Evolutionary conservation across 2,888 invertebrate genomes (phyloP), one percentile per base, ranked within the genome.

Genomic region (Dinocampus coccinellae): DNA sequence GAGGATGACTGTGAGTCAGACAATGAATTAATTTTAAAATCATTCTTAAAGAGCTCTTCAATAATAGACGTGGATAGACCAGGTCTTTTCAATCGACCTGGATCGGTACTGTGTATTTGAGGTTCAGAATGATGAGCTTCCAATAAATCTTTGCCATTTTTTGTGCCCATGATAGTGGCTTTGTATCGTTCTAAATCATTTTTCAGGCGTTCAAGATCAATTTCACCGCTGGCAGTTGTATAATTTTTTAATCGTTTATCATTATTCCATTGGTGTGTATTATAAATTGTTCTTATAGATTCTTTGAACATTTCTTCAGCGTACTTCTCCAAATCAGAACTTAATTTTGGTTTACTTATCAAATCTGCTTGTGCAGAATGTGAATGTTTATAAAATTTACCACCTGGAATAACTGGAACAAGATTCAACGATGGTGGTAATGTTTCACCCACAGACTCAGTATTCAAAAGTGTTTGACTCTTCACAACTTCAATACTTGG

Each of bases 241-340:
- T 47, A 78, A 60, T 81, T 81, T 0, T 77, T 79, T 0, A 75
- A 65, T 47, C 76, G 81, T 0, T 80, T 72, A 55, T 87, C 87
- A 55, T 81, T 84, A 73, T 87, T 87, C 87, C 87, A 87, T 58
- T 86, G 86, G n/a, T 87, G 87, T 0, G 85, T 82, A 58, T 83
- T 86, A 68, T 87, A 87, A 22, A 87, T 87, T 0, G 87, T 87
- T 73, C 82, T 84, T 60, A 87, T 60, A 0, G 87, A 87, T 70
- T 87, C 87, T 39, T 83, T 86, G 69, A 87, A 82, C 86, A 87
- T 87, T 60, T 87, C 86, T 64, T 87, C 85, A 0, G 87, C 87
- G 70, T 86, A 87, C 6, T 82, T 84, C 29, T 84, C 85, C 10
- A 87, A 72, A 34, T 87, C 86, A 0, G 81, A 80, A 22, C 76